phyloP scores from a whole-genome alignment of 1,140 invertebrate genomes.

The Anoplolepis gracilipes region DNA sequence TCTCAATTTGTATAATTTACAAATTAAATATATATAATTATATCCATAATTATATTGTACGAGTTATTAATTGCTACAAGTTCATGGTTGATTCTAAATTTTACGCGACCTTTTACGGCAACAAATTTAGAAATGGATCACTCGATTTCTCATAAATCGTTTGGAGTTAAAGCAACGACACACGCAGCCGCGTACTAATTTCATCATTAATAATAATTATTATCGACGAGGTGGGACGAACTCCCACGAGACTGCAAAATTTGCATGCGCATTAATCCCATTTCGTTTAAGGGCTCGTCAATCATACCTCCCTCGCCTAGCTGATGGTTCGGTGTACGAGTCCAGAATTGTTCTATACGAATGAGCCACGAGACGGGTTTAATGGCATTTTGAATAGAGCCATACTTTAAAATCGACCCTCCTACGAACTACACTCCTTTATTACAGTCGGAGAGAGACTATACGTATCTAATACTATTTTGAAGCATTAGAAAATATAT shows the following conservation, averaged over 20 bases:
- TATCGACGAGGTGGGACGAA: conserved; percentile 52
- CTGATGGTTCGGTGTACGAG: conserved; percentile 40
- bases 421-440: background rate
- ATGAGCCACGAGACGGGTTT: conserved; percentile 61
- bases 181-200: conserved; percentile 51
- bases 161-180: background rate
- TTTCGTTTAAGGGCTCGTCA: conserved; percentile 79
- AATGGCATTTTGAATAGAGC: conserved; percentile 69
- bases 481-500: background rate
- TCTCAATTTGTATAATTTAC: background rate
- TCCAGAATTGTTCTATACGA: conserved; percentile 61
- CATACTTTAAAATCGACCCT: conserved; percentile 63
- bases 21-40: background rate
- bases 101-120: background rate
- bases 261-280: conserved; percentile 78
- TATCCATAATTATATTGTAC: background rate
- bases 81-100: background rate
- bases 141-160: background rate
- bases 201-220: conserved; percentile 74
- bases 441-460: background rate
- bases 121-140: background rate
- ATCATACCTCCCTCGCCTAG: conserved; percentile 70
- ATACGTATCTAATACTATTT: background rate
- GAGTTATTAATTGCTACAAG: background rate
- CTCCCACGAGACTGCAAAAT: conserved; percentile 63